Percentiles rank a stretch among this genome's conserved stretches.
Evolutionary conservation across 2,797 vertebrate genomes (phyloP).

Genomic region (Rhinophrynus dorsalis): DNA sequence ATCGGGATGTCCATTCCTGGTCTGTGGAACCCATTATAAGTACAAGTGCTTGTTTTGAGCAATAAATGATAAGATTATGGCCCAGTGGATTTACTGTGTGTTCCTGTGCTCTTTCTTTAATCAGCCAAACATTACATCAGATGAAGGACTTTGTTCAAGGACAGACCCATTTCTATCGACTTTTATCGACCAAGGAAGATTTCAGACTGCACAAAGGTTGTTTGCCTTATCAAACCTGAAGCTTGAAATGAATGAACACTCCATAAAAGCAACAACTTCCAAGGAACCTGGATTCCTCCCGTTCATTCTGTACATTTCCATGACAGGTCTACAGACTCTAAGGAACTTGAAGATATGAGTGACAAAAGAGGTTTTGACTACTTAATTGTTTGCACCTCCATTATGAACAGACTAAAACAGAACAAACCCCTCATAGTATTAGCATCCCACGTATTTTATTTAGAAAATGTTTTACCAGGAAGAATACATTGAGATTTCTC

Average conservation of each 20-base stretch:
- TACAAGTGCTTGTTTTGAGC: not conserved
- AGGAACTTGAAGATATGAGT: conserved; percentile 17
- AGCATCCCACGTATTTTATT: too few relatives aligned
- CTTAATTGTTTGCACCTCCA: too few relatives aligned
- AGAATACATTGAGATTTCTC: too few relatives aligned
- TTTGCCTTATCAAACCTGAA: conserved; percentile 70
- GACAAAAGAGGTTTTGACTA: too few relatives aligned
- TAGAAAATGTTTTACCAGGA: too few relatives aligned
- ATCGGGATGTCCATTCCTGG: too few relatives aligned
- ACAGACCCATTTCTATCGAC: conserved; percentile 55
- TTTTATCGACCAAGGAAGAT: conserved; percentile 64
- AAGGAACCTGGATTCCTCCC: conserved; percentile 60
- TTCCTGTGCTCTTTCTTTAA: conserved; percentile 25
- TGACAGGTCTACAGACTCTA: conserved; percentile 71
- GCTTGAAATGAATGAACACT: conserved; percentile 68
- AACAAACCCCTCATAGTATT: too few relatives aligned
- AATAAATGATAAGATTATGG: conserved; percentile 15
- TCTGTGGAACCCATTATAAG: conserved; percentile 2
- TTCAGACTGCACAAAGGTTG: conserved; percentile 65
- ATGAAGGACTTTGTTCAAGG: conserved; percentile 61
- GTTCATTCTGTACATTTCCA: conserved; percentile 75
- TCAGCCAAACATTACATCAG: conserved; percentile 72
- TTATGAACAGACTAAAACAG: too few relatives aligned
- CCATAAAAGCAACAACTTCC: conserved; percentile 61
- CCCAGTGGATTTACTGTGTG: conserved; percentile 7